Evolutionary conservation across 2,797 vertebrate genomes (phyloP).

Genomic region (Catostomus latipinnis): DNA sequence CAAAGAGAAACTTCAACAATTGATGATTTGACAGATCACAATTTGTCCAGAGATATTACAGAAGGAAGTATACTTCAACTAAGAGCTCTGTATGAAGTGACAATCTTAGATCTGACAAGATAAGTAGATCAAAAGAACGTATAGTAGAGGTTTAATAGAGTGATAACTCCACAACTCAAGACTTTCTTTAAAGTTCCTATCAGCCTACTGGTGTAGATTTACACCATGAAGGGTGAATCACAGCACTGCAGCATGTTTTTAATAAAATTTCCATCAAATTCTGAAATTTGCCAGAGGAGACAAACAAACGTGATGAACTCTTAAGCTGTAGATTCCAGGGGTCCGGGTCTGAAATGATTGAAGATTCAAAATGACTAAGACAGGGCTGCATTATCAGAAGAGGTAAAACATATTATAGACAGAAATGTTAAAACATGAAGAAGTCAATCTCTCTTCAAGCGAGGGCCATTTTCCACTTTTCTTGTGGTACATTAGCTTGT

Average conservation of each 20-base stretch:
- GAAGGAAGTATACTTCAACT: not conserved
- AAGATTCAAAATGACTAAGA: not conserved
- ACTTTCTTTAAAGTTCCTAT: not conserved
- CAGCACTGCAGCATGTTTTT: not conserved
- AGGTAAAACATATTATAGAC: not conserved
- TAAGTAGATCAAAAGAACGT: not conserved
- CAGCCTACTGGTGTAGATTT: not conserved
- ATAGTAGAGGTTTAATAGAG: not conserved
- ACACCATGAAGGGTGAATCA: constrained; percentile 15
- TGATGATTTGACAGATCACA: not conserved
- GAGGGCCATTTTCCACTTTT: not conserved
- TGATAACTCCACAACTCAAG: not conserved
- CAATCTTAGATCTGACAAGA: not conserved
- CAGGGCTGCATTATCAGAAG: not conserved
- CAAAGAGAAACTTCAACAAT: not conserved
- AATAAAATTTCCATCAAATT: constrained; percentile 1
- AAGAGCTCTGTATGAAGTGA: not conserved
- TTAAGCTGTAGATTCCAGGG: not conserved
- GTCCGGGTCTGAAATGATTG: not conserved
- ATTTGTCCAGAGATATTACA: not conserved
- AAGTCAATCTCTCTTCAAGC: not conserved
- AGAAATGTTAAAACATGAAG: not conserved
- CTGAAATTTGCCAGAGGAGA: not conserved
- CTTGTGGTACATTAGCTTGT: not conserved
- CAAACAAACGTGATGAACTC: constrained; percentile 31